Evolutionary conservation across 2,113 vertebrate genomes (phyloP).

Genomic region (Rousettus leschenaultii): DNA sequence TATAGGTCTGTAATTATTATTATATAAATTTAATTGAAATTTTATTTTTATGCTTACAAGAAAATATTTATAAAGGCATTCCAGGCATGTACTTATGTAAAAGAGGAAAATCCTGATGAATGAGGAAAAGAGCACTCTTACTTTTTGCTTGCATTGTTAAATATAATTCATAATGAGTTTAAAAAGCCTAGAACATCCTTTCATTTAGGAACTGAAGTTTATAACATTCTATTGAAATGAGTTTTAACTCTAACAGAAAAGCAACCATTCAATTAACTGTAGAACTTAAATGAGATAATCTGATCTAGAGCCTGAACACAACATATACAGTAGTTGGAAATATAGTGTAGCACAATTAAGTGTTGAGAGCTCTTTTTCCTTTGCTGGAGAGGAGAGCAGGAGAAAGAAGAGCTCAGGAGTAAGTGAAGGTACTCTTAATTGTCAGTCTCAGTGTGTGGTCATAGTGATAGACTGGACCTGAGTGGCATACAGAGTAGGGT

Average conservation of each 20-base stretch:
- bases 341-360: neutral
- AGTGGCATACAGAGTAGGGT: too few species aligned
- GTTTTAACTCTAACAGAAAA: neutral
- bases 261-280: neutral
- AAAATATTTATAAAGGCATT: neutral
- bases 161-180: neutral
- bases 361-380: neutral
- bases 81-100: neutral
- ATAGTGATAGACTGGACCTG: neutral
- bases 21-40: conserved; percentile 10
- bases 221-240: neutral
- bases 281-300: conserved; percentile 18
- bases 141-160: conserved; percentile 3
- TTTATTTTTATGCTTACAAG: neutral
- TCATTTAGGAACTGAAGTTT: neutral
- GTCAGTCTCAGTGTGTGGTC: neutral
- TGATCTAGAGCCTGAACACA: neutral
- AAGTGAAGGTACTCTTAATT: neutral
- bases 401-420: neutral
- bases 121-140: neutral
- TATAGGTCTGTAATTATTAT: neutral
- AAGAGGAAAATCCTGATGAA: neutral
- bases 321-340: neutral
- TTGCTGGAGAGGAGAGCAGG: neutral
- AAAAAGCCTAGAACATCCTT: neutral